Evolutionary conservation across 2,797 vertebrate species (phyloP), one percentile per base, ranked within the genome.

Genomic region (Zalophus californianus): DNA sequence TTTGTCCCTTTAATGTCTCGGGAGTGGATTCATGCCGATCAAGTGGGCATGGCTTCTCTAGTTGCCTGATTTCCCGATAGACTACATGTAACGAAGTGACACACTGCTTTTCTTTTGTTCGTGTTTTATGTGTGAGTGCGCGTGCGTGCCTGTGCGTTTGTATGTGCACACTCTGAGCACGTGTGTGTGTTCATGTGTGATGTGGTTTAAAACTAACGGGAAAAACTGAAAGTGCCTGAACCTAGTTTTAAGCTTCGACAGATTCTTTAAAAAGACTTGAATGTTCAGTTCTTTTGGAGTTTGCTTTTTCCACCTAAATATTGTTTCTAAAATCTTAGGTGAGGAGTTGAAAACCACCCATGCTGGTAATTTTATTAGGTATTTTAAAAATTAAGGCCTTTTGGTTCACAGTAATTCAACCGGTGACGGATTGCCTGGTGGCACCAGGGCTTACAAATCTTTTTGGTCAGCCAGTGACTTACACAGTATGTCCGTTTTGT

Each of bases 221-320:
- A 99, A 94, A 99, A 93, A 78, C 99, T 99, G 99, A 99, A 99
- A 99, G 99, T 99, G 99, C 99, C 99, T 99, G 99, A 99, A 98
- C 97, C 99, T 99, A 98, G 99, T 99, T 99, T 99, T 99, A 99
- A 99, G 99, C 99, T 99, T 99, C 99, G 99, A 99, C 99, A 99
- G 99, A 99, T 99, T 98, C 99, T 99, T 99, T 99, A 92, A 99
- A 98, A 99, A 99, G 99, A 99, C 99, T 99, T 99, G 99, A 99
- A 99, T 99, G 99, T 99, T 99, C 98, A 98, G 98, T 98, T 99
- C 98, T 98, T 99, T 98, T 98, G 99, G 99, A 99, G 99, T 99
- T 99, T 99, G 99, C 98, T 99, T 99, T 99, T 99, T 99, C 99
- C 99, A 99, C 99, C 99, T 99, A 98, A 99, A 98, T 99, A 98